Evolutionary conservation across 2,888 invertebrate genomes (phyloP).

Genomic region (Myopa testacea): DNA sequence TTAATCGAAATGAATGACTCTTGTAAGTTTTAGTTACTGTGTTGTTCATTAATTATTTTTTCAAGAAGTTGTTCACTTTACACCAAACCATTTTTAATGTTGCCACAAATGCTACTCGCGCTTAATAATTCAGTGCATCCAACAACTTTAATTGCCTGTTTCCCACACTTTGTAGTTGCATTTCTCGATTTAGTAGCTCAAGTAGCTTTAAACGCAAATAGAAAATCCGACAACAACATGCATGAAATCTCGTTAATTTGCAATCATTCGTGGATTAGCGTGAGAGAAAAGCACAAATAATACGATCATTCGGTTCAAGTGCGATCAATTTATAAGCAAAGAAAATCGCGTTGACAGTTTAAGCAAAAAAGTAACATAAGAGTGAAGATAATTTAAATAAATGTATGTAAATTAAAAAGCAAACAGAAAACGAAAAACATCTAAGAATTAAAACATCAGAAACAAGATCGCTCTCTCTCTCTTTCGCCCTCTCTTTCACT

Average conservation of each 20-base stretch:
- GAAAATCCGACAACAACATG: not conserved
- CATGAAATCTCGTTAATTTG: not conserved
- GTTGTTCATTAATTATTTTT: too few relatives aligned
- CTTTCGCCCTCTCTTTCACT: not conserved
- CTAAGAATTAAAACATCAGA: not conserved
- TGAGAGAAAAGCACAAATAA: slow-evolving; percentile 32
- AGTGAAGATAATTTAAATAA: not conserved
- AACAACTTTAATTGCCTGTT: not conserved
- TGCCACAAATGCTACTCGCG: too few relatives aligned
- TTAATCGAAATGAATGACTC: too few relatives aligned
- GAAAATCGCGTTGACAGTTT: slow-evolving; percentile 7
- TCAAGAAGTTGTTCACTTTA: too few relatives aligned
- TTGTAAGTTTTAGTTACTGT: too few relatives aligned
- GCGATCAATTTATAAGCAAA: not conserved
- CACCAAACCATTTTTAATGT: too few relatives aligned
- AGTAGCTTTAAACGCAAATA: not conserved
- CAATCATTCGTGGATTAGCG: not conserved
- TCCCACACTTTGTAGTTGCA: not conserved
- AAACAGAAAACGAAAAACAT: not conserved
- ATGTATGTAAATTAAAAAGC: not conserved
- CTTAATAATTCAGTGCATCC: too few relatives aligned
- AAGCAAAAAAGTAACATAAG: not conserved
- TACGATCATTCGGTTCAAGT: slow-evolving; percentile 4
- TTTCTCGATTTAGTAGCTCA: not conserved
- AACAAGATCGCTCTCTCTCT: too few relatives aligned